Percentiles rank a stretch among this genome's conserved stretches.
These are phyloP conservation scores for Heliconius aoede DNA, from an alignment of 2,888 invertebrate species.

Conservation along the genomic window DNA sequence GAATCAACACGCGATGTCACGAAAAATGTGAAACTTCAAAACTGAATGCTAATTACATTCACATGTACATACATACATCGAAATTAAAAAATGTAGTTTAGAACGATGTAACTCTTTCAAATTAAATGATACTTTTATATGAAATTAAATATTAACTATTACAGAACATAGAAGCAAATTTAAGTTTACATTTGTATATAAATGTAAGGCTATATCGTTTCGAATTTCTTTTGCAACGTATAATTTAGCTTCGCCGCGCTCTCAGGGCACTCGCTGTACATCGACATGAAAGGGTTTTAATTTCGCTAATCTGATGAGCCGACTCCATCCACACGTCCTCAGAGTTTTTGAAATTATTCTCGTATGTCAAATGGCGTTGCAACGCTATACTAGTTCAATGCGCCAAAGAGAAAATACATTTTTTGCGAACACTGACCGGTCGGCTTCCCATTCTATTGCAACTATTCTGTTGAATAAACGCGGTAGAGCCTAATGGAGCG, in stretches of 20 bases:
- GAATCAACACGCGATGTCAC: too few relatives aligned
- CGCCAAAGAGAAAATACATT: conserved; percentile 68
- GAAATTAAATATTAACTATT: conserved; percentile 1
- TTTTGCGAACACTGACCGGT: conserved; percentile 72
- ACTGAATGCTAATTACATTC: too few relatives aligned
- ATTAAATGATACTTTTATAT: background rate
- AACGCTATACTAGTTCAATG: conserved; percentile 33
- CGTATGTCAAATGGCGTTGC: conserved; percentile 28
- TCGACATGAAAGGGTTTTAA: conserved; percentile 54
- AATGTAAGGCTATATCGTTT: conserved; percentile 9
- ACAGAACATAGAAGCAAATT: background rate
- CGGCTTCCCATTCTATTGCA: conserved; percentile 78
- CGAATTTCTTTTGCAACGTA: conserved; percentile 20
- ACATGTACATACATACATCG: too few relatives aligned
- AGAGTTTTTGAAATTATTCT: too few relatives aligned
- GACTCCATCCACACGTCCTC: too few relatives aligned
- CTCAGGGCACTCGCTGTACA: conserved; percentile 50
- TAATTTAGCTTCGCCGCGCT: too few relatives aligned
- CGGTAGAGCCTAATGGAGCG: conserved; percentile 71
- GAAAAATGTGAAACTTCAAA: too few relatives aligned
- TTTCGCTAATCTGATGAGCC: conserved; percentile 56
- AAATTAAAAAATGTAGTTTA: too few relatives aligned
- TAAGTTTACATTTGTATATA: background rate
- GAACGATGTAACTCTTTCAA: too few relatives aligned
- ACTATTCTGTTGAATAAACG: conserved; percentile 80